These are phyloP conservation scores for human DNA, from an alignment of 2,113 vertebrate genomes.

Conservation along the genomic window DNA sequence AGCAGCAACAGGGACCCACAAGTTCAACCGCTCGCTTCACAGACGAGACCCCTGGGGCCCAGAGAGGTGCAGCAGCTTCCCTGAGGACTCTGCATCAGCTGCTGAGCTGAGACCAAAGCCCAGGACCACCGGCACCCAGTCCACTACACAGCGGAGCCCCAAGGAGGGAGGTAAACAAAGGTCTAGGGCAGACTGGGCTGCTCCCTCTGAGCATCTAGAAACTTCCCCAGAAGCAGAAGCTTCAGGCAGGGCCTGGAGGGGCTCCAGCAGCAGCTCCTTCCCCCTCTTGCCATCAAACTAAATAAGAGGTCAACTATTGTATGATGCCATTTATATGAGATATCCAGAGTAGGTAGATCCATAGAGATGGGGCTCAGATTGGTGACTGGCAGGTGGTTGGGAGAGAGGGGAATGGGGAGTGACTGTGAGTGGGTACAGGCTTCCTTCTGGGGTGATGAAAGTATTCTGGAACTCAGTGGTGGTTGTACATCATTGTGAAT, in stretches of 20 bases:
- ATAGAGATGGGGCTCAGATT: rapidly evolving
- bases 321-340: not conserved
- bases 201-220: not conserved
- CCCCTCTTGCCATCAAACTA: not conserved
- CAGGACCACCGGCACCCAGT: rapidly evolving
- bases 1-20: not conserved
- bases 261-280: not conserved
- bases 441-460: not conserved
- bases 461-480: rapidly evolving
- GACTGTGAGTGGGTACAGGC: not conserved
- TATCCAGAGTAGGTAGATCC: rapidly evolving
- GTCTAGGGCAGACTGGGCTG: not conserved
- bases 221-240: not conserved
- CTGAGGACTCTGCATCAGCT: rapidly evolving
- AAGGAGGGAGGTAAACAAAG: rapidly evolving
- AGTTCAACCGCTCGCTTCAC: not conserved
- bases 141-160: rapidly evolving
- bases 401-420: not conserved
- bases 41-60: not conserved
- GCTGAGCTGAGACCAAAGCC: not conserved
- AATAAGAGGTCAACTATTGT: not conserved
- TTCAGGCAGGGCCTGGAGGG: not conserved
- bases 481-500: rapidly evolving
- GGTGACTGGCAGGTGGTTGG: not conserved
- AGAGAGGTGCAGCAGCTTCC: not conserved